phyloP scores from a whole-genome alignment of 2,797 vertebrate species.

The Triplophysa bombifrons region DNA sequence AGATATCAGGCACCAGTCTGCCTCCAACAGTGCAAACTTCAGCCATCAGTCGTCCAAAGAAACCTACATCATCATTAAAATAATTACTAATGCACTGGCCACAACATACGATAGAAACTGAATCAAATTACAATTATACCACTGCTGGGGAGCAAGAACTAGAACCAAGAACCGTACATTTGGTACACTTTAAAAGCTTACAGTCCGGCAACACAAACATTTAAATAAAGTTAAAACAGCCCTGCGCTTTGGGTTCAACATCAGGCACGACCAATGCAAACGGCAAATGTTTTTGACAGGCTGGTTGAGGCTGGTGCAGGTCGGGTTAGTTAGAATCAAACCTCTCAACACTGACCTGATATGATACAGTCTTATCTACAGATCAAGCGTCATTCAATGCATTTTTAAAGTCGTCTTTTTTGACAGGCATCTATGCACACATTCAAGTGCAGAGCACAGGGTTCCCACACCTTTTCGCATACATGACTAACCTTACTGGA shows the following conservation, averaged over 20 bases:
- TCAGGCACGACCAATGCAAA: constrained; percentile 39
- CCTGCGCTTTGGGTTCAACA: constrained; percentile 16
- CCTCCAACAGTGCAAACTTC: neutral
- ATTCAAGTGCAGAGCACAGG: constrained; percentile 16
- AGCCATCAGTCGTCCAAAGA: neutral
- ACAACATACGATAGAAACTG: constrained; percentile 8
- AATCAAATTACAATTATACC: constrained; percentile 13
- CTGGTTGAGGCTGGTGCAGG: constrained; percentile 42
- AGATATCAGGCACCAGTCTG: constrained; percentile 30
- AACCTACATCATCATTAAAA: constrained; percentile 17
- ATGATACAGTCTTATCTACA: neutral
- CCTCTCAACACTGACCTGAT: neutral
- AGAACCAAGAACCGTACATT: constrained; percentile 32
- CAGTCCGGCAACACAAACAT: neutral
- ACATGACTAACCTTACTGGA: neutral
- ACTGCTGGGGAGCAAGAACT: neutral
- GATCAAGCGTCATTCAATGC: neutral
- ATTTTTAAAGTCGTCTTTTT: constrained; percentile 2
- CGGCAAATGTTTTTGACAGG: constrained; percentile 29
- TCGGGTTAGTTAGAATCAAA: constrained; percentile 4
- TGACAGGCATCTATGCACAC: constrained; percentile 4
- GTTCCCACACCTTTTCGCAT: constrained; percentile 7
- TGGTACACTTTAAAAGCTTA: constrained; percentile 25
- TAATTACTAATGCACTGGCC: constrained; percentile 6
- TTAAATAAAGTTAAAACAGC: constrained; percentile 33